Evolutionary conservation across 2,113 vertebrate genomes (phyloP), one percentile per base, ranked within the genome.

Genomic region (Paraplagusia blochii): DNA sequence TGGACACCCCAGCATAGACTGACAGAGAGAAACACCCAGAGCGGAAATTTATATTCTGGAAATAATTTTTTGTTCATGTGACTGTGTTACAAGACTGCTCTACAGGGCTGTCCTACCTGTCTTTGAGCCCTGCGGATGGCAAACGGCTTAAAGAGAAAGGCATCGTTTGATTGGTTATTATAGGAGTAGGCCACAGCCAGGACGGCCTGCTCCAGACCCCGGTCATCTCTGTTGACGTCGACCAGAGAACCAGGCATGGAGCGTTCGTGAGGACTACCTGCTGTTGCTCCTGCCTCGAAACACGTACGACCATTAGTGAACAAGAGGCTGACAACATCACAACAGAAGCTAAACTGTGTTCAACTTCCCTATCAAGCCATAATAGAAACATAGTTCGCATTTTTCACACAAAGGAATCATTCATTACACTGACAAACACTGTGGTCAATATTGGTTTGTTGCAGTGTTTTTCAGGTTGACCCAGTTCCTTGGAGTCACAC

Each of bases 81-180:
- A 36, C 39, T 40, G 39, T 9, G 13, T 40, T 9, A 40, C 10
- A 10, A 9, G n/a, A 8, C 7, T 15, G 14, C 13, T 14, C 13
- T 14, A 5, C 33, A 44, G 44, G 40, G 58, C 18, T 9, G 44
- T 18, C 17, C 1, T 80, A 90, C 90, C 86, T 91, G 89, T 58
- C 53, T 65, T 72, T 88, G 74, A 0, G 87, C 89, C 5, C 53
- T 49, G 46, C 42, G 16, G 29, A 91, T 55, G 15, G 44, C 34
- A 0, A 74, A 69, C 0, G 76, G 58, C 63, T 62, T 90, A 74
- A 89, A 91, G 29, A 90, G 77, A 53, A 87, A 91, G 15, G 77
- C 76, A 11, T 91, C 90, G 2, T 90, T 90, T 18, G 89, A 87
- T 69, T 76, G 61, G 43, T 87, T 88, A 80, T 91, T 91, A 68